Evolutionary conservation across 2,113 vertebrate species (phyloP).

Genomic region (Mohoua ochrocephala): DNA sequence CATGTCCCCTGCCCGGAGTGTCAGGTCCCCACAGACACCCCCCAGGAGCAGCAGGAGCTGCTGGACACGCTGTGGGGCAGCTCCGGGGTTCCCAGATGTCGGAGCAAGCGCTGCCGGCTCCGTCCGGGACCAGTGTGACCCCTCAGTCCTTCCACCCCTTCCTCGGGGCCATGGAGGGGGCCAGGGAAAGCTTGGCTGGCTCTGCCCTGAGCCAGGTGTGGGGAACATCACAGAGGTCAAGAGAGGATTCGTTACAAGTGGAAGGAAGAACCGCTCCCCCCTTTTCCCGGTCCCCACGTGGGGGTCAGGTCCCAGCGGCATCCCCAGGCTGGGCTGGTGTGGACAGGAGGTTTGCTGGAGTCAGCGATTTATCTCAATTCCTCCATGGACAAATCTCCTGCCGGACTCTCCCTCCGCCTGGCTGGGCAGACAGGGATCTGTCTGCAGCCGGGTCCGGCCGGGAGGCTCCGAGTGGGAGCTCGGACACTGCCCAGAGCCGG

Average conservation of each 20-base stretch:
- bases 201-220: not conserved
- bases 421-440: not conserved
- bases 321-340: not conserved
- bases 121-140: accelerated
- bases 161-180: not conserved
- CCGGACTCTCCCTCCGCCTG: not conserved
- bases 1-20: not conserved
- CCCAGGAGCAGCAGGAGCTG: not conserved
- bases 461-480: not conserved
- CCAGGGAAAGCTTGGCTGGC: not conserved
- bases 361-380: not conserved
- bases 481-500: not conserved
- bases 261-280: not conserved
- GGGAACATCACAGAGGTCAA: not conserved
- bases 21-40: not conserved
- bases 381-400: not conserved
- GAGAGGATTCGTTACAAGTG: not conserved
- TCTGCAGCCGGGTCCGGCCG: not conserved
- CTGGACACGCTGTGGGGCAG: not conserved
- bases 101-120: accelerated
- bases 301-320: not conserved
- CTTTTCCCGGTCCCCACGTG: not conserved
- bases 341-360: not conserved
- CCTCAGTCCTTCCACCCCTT: not conserved
- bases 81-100: not conserved